Conservation (phyloP, 2,888 invertebrate genomes). For the Lasioglossum zephyrum region DNA sequence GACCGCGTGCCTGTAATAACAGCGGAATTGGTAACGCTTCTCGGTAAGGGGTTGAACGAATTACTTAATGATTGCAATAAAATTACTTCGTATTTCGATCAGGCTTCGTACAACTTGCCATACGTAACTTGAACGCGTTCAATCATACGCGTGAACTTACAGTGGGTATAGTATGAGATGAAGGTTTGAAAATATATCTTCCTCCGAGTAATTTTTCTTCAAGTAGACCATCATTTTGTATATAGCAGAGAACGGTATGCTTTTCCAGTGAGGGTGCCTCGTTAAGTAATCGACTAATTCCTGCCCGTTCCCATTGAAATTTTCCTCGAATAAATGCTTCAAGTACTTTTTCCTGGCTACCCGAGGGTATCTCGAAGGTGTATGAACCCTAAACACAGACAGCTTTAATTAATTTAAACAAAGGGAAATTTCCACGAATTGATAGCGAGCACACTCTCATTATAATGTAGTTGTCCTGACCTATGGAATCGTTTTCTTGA, state of each 20-base stretch:
- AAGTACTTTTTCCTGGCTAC: slow-evolving; percentile 19
- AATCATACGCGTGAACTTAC: slow-evolving; percentile 83
- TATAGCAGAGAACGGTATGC: neutral
- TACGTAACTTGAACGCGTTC: neutral
- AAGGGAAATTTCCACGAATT: neutral
- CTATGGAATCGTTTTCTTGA: neutral
- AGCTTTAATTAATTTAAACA: neutral
- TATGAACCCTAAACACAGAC: neutral
- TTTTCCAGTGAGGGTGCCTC: slow-evolving; percentile 56
- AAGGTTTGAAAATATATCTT: slow-evolving; percentile 87
- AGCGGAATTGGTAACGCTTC: neutral
- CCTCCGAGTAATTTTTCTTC: slow-evolving; percentile 84
- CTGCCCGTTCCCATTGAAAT: slow-evolving; percentile 50
- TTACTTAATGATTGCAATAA: neutral
- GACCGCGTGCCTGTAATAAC: slow-evolving; percentile 38
- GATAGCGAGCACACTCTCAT: neutral
- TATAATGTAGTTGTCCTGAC: neutral
- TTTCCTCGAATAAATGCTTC: slow-evolving; percentile 45
- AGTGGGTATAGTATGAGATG: slow-evolving; percentile 89
- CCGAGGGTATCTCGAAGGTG: slow-evolving; percentile 4
- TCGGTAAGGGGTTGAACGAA: neutral
- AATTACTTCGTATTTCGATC: neutral
- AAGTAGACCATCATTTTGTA: slow-evolving; percentile 87
- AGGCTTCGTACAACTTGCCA: neutral
- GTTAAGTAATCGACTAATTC: slow-evolving; percentile 5